Evolutionary conservation across 2,888 invertebrate species (phyloP).

Genomic region (Neoascia interrupta): DNA sequence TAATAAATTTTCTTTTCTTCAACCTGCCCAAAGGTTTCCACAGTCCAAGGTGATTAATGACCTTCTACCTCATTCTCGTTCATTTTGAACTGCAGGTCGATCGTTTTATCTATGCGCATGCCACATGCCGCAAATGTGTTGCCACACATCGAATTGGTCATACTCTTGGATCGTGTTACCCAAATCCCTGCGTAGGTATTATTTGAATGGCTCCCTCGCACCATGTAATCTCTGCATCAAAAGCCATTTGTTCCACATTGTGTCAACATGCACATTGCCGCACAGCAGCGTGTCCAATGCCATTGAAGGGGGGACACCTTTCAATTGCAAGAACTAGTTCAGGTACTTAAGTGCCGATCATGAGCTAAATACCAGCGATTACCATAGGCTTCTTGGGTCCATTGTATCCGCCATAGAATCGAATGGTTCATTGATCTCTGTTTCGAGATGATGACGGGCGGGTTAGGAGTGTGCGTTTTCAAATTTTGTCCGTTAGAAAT

Average conservation of each 20-base stretch:
- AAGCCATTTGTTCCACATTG: constrained; percentile 17
- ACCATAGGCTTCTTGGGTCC: background rate
- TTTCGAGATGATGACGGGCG: too few species aligned
- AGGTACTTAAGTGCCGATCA: constrained; percentile 1
- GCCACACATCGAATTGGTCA: constrained; percentile 13
- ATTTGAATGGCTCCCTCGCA: too few species aligned
- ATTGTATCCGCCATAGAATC: too few species aligned
- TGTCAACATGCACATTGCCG: background rate
- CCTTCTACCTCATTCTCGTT: background rate
- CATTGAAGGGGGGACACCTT: background rate
- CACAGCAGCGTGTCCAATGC: too few species aligned
- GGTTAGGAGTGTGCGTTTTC: too few species aligned
- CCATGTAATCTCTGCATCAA: constrained; percentile 1
- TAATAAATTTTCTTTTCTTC: constrained; percentile 16
- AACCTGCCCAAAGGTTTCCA: constrained; percentile 2
- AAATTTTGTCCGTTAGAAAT: constrained; percentile 27
- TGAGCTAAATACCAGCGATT: constrained; percentile 4
- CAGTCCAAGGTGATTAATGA: constrained; percentile 33
- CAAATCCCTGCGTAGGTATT: too few species aligned
- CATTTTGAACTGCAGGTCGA: too few species aligned
- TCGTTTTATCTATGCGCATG: constrained; percentile 27
- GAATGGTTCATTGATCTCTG: constrained; percentile 56
- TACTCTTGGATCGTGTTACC: background rate
- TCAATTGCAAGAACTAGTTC: constrained; percentile 25
- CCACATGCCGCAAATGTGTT: constrained; percentile 22